A percentile compares a stretch with the other conserved stretches of the same genome.
These are phyloP conservation scores for Actinernus sp. DNA, from an alignment of 92 coral and sea anemone genomes.

Conservation along the genomic window DNA sequence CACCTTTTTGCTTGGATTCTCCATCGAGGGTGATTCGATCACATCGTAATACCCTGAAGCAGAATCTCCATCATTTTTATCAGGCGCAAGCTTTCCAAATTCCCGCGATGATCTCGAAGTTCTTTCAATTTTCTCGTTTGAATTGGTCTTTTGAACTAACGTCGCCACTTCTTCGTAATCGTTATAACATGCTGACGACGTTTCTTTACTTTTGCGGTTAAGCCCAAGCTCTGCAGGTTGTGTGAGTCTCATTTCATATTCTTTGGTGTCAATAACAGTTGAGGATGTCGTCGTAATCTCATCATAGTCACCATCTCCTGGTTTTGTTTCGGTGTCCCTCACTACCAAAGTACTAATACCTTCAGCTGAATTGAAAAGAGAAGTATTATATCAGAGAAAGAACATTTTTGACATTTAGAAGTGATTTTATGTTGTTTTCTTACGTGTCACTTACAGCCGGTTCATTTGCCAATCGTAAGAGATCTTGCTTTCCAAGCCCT, in stretches of 20 bases:
- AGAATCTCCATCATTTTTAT: background rate
- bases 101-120: background rate
- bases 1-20: background rate
- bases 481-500: too few species aligned
- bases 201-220: background rate
- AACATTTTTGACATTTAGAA: too few species aligned
- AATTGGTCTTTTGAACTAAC: background rate
- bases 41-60: background rate
- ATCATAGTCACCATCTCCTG: background rate
- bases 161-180: constrained; percentile 2
- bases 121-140: background rate
- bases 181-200: background rate
- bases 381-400: background rate
- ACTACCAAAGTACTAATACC: background rate
- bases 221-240: background rate
- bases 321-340: background rate
- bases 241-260: too few species aligned
- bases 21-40: too few species aligned
- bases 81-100: background rate
- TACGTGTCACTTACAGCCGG: too few species aligned
- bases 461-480: too few species aligned
- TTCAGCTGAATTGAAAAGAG: background rate
- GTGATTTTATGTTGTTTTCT: too few species aligned
- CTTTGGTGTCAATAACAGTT: too few species aligned
- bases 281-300: background rate